These are phyloP conservation scores for Agonopterix arenella DNA, from an alignment of 2,888 invertebrate genomes.

Conservation along the genomic window DNA sequence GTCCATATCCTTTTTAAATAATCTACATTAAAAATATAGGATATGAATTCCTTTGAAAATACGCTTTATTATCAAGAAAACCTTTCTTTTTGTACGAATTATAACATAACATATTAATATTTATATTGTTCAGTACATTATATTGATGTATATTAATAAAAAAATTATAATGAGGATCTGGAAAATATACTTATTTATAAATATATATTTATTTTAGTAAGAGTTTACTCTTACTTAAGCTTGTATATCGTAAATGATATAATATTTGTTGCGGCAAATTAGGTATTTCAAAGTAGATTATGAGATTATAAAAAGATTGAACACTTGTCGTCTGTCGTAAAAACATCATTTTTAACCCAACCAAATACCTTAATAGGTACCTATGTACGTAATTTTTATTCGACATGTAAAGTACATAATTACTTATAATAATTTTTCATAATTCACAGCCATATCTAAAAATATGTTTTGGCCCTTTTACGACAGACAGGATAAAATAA, in stretches of 20 bases:
- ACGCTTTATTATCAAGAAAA: slow-evolving; percentile 40
- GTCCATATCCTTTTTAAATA: slow-evolving; percentile 38
- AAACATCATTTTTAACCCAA: too few relatives aligned
- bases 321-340: too few relatives aligned
- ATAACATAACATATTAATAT: slow-evolving; percentile 7
- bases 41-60: slow-evolving; percentile 36
- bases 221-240: slow-evolving; percentile 7
- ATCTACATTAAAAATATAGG: slow-evolving; percentile 11
- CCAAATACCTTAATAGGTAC: too few relatives aligned
- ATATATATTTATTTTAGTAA: slow-evolving; percentile 13
- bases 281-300: not conserved
- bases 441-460: too few relatives aligned
- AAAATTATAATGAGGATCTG: slow-evolving; percentile 10
- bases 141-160: slow-evolving; percentile 4
- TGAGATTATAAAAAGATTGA: not conserved
- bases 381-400: too few relatives aligned
- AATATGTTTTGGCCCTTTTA: too few relatives aligned
- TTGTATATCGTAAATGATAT: slow-evolving; percentile 6
- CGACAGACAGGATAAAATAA: too few relatives aligned
- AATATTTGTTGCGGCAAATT: slow-evolving; percentile 5
- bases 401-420: too few relatives aligned
- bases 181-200: slow-evolving; percentile 15
- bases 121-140: not conserved
- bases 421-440: too few relatives aligned
- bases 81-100: slow-evolving; percentile 38